Percentiles rank a stretch among this genome's conserved stretches.
Conservation (phyloP, 2,113 vertebrate genomes). For the Antechinus stuartii region DNA sequence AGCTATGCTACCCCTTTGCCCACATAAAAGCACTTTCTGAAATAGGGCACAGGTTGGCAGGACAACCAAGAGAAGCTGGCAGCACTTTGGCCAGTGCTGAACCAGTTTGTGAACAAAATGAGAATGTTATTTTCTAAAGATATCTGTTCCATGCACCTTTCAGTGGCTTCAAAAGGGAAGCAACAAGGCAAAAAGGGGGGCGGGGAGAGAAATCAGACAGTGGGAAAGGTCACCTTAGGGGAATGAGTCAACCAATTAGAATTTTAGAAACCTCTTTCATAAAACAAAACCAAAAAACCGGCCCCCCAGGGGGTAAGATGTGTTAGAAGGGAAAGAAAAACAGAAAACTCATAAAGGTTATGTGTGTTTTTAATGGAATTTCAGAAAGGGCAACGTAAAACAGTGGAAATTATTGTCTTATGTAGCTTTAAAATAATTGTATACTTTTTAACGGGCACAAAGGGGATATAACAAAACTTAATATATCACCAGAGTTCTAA, state of each 20-base stretch:
- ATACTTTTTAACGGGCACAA: not conserved
- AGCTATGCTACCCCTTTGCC: not conserved
- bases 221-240: not conserved
- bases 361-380: not conserved
- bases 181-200: not conserved
- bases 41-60: not conserved
- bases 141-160: not conserved
- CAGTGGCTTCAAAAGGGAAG: constrained; percentile 25
- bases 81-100: constrained; percentile 33
- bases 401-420: not conserved
- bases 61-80: constrained; percentile 25
- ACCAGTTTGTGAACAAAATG: constrained; percentile 65
- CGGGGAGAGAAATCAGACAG: accelerated
- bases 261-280: not conserved
- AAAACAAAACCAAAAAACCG: not conserved
- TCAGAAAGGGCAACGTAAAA: not conserved
- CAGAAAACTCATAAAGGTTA: not conserved
- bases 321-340: not conserved
- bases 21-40: constrained; percentile 45
- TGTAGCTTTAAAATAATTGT: not conserved
- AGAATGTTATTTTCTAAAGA: constrained; percentile 48
- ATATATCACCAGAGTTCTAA: not conserved
- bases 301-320: not conserved
- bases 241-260: not conserved
- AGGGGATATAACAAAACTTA: not conserved